Base-by-base conservation (phyloP, 2,113 vertebrate species). In the Rousettus leschenaultii region DNA sequence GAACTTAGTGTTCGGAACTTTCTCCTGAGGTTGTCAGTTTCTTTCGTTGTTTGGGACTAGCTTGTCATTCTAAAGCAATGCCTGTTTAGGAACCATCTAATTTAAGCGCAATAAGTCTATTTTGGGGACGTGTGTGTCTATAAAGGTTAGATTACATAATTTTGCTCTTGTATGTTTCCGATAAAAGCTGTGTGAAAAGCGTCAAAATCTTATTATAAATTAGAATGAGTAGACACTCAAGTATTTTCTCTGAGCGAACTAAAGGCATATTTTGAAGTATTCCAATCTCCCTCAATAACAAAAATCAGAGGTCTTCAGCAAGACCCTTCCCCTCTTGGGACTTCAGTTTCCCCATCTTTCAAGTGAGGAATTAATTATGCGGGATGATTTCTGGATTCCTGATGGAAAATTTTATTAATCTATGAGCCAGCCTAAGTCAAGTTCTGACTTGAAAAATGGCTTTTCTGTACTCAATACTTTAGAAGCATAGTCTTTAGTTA, bases 111-210 rank as follows among this genome's bases (percentile, higher is more conserved):
- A 2, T 83, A 86, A 78, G 40, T 65, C 48, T 57, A 2, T 94
- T 63, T 65, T 43, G 48, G 28, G 66, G 28, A 74, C 30, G 24
- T 78, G 73, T 84, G 75, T 89, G 68, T 48, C 21, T 48, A 94
- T 93, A 51, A 93, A 83, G 73, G 74, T 90, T 86, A 86, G 43
- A 22, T 97, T 82, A 95, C 66, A 15, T 70, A 78, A 59, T 83
- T 91, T 95, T 79, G 93, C 89, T 93, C 95, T 55, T 90, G 68
- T 96, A 70, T 94, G 80, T 96, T 96, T 96, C 82, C 74, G 91
- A 91, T 96, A 51, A 92, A 94, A 94, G 70, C 78, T 51, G 43
- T 61, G 66, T 82, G 75, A 92, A 92, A 95, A 18, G 74, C 80
- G 55, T 91, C 85, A 96, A 68, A 85, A 70, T 85, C 94, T 88